Evolutionary conservation across 1,140 invertebrate species (phyloP), one percentile per base, ranked within the genome.

Genomic region (Intoshia linei): DNA sequence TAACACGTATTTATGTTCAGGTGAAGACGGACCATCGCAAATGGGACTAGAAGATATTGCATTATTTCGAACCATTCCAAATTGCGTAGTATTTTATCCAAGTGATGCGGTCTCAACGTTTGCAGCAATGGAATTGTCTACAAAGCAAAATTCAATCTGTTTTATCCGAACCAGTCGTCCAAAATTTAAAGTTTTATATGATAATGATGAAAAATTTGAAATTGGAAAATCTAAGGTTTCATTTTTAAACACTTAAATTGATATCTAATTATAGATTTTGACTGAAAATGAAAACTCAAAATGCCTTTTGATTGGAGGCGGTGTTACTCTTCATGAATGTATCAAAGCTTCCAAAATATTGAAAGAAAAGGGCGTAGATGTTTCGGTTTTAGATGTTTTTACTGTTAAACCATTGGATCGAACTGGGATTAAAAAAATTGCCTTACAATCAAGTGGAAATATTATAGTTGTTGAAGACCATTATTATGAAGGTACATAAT

Each of bases 1-100:
- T n/a, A n/a, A n/a, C n/a, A n/a, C n/a, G n/a, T 19, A 37, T 20
- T 38, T 25, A 23, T 41, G 13, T 45, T 22, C 42, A 60, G 78
- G 79, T 34, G 81, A 90, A 57, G 84, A 93, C 63, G 87, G 87
- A 4, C 84, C 87, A n/a, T 84, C 76, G 34, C 87, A 98, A 62
- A 98, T 98, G 90, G 90, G 76, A 30, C 61, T 98, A 1, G 90
- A 98, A 62, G 90, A 98, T 58, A 57, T 98, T 25, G 75, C 79
- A 1, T 68, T 95, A 66, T 98, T 98, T 67, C 66, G 87, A 35
- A 54, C 71, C 10, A 69, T 98, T 43, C 81, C 84, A 24, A 71
- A 72, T 30, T 68, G 72, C 39, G 90, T 81, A 2, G 71, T 95
- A 0, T 92, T 95, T 60, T 98, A 98, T 54, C 90, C 90, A 13